Conservation (phyloP, 2,797 vertebrate species). For the Rhyacichthys aspro region DNA sequence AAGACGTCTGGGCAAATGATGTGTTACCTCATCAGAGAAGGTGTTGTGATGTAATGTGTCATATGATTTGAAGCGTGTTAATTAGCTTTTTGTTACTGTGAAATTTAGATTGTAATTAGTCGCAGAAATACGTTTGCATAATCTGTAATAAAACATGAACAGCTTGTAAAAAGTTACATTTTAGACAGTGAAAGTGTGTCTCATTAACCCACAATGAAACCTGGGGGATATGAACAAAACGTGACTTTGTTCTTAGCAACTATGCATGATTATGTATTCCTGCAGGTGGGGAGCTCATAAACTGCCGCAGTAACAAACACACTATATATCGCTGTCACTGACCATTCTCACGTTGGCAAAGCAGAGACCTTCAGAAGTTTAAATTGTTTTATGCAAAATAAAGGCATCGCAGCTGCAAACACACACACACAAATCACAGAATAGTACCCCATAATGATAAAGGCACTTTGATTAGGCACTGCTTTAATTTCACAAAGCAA, state of each 20-base stretch:
- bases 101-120: too few relatives aligned
- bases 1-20: too few relatives aligned
- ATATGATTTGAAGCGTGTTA: too few relatives aligned
- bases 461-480: slow-evolving; percentile 15
- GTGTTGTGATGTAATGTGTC: too few relatives aligned
- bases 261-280: slow-evolving; percentile 1
- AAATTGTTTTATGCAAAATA: slow-evolving; percentile 32
- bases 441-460: slow-evolving; percentile 1
- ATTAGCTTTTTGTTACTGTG: too few relatives aligned
- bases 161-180: too few relatives aligned
- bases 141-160: too few relatives aligned
- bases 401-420: slow-evolving; percentile 9
- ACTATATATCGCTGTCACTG: slow-evolving; percentile 14
- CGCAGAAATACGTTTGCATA: too few relatives aligned
- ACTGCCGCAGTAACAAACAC: slow-evolving; percentile 10
- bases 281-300: slow-evolving; percentile 24
- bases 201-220: neutral
- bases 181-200: too few relatives aligned
- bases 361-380: slow-evolving; percentile 2
- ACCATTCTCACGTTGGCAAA: slow-evolving; percentile 12
- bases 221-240: neutral
- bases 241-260: neutral
- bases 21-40: too few relatives aligned
- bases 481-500: slow-evolving; percentile 14
- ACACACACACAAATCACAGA: neutral